Evolutionary conservation across 2,797 vertebrate genomes (phyloP).

Genomic region (Thamnophis elegans): DNA sequence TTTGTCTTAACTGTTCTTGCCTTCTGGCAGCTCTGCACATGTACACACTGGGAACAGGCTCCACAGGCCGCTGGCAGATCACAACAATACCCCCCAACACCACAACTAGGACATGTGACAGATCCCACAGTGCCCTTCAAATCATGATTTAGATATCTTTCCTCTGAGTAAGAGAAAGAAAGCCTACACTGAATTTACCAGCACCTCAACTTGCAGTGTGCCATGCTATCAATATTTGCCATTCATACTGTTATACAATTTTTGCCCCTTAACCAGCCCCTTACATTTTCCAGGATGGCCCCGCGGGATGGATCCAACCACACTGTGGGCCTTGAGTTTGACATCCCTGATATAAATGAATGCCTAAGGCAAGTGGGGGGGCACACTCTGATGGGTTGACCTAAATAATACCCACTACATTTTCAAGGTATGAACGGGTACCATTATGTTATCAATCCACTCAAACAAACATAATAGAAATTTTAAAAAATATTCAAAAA

Average conservation of each 20-base stretch:
- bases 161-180: neutral
- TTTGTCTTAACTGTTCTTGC: too few species aligned
- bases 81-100: neutral
- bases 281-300: too few species aligned
- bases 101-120: neutral
- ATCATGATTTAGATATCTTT: neutral
- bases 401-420: too few species aligned
- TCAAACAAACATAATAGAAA: neutral
- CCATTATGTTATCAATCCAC: neutral
- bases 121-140: neutral
- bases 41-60: too few species aligned
- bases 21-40: too few species aligned
- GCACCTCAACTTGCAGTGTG: neutral
- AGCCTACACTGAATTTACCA: neutral
- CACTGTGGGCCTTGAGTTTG: too few species aligned
- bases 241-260: neutral
- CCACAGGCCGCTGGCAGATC: too few species aligned
- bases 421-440: neutral
- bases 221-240: neutral
- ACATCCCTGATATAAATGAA: too few species aligned
- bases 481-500: neutral
- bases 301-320: too few species aligned
- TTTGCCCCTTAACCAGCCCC: neutral
- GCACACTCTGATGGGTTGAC: too few species aligned
- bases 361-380: too few species aligned